Conservation (phyloP, 2,797 vertebrate species). For the Botia kubotai region DNA sequence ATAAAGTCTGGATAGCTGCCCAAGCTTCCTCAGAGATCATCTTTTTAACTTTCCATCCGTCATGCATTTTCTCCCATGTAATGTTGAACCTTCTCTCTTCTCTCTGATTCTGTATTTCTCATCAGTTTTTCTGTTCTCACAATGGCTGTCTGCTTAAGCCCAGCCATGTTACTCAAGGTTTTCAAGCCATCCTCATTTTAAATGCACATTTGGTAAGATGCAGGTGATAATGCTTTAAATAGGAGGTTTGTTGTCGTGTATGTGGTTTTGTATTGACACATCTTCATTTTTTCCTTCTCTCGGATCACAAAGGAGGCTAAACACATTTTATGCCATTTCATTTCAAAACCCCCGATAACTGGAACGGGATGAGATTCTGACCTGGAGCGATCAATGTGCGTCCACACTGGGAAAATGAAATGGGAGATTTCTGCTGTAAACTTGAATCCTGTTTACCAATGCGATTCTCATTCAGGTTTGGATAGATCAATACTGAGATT, state of each 20-base stretch:
- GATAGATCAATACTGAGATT: conserved; percentile 19
- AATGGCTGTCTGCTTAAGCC: not conserved
- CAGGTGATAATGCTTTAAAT: not conserved
- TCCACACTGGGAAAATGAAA: conserved; percentile 15
- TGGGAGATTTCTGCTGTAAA: conserved; percentile 17
- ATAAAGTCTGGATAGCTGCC: not conserved
- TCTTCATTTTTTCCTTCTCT: not conserved
- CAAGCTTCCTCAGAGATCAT: not conserved
- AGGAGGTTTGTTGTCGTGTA: not conserved
- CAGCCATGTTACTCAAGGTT: not conserved
- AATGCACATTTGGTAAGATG: not conserved
- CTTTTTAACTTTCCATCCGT: not conserved
- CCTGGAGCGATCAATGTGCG: conserved; percentile 18
- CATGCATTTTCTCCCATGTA: not conserved
- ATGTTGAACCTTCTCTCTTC: not conserved
- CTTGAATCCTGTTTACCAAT: conserved; percentile 24
- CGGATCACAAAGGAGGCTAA: not conserved
- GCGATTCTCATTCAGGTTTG: not conserved
- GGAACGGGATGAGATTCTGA: conserved; percentile 13
- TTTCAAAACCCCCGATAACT: conserved; percentile 19
- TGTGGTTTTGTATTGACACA: not conserved
- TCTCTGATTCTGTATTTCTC: not conserved
- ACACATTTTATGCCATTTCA: conserved; percentile 28
- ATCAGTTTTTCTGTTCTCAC: conserved; percentile 7
- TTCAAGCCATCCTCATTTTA: not conserved